Evolutionary conservation across 2,888 invertebrate species (phyloP).

Genomic region (Nymphalis polychloros): DNA sequence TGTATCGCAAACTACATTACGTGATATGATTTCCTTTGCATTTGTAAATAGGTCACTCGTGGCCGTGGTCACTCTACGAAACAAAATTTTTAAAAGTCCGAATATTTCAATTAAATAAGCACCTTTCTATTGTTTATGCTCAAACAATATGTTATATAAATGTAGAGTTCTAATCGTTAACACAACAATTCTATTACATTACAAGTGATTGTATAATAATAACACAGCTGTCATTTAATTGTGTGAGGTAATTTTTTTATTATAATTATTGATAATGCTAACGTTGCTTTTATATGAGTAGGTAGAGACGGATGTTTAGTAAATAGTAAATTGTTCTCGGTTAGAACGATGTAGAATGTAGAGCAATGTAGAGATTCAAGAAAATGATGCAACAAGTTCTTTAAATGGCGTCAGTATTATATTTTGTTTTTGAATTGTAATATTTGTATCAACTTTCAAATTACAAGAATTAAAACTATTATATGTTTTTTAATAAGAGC

Average conservation of each 20-base stretch:
- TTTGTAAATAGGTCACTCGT: too few relatives aligned
- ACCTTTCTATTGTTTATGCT: too few relatives aligned
- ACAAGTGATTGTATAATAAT: neutral
- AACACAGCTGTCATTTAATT: neutral
- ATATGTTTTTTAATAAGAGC: neutral
- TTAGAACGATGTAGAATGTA: conserved; percentile 11
- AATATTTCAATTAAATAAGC: too few relatives aligned
- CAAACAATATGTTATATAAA: too few relatives aligned
- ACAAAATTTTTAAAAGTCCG: too few relatives aligned
- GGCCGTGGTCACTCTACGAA: too few relatives aligned
- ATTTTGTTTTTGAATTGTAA: neutral
- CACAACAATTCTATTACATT: too few relatives aligned
- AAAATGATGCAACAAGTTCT: conserved; percentile 28
- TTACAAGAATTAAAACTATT: neutral
- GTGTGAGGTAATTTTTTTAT: neutral
- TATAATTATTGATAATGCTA: neutral
- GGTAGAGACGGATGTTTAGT: neutral
- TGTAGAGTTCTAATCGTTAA: too few relatives aligned
- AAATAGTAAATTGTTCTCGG: conserved; percentile 9
- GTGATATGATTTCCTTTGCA: too few relatives aligned
- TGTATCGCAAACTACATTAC: too few relatives aligned
- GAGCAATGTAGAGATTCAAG: neutral
- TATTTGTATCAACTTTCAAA: neutral
- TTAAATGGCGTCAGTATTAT: conserved; percentile 18
- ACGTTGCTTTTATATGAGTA: conserved; percentile 2